A percentile compares a stretch with the other conserved stretches of the same genome.
phyloP scores from a whole-genome alignment of 2,797 vertebrate species.

The Botia kubotai region DNA sequence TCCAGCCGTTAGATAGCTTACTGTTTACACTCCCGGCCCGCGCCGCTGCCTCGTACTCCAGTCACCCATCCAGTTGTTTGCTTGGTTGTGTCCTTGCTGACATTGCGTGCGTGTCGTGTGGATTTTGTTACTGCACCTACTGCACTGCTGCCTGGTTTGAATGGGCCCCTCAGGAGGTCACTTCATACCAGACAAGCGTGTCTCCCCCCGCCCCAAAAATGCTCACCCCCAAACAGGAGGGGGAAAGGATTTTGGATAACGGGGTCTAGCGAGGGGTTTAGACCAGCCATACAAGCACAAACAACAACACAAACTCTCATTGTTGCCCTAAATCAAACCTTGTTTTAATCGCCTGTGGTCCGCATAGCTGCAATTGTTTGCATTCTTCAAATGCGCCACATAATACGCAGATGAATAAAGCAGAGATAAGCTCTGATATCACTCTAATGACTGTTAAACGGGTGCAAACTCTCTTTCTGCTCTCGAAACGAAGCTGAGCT shows the following conservation, averaged over 20 bases:
- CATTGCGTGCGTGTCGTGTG: slow-evolving; percentile 36
- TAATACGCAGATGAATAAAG: slow-evolving; percentile 39
- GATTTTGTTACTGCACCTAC: slow-evolving; percentile 59
- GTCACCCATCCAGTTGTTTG: slow-evolving; percentile 64
- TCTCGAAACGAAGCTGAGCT: neutral
- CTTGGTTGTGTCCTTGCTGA: slow-evolving; percentile 58
- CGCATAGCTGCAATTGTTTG: slow-evolving; percentile 63
- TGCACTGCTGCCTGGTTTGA: slow-evolving; percentile 55
- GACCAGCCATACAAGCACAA: slow-evolving; percentile 29
- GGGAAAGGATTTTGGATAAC: slow-evolving; percentile 28
- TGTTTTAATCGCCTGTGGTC: slow-evolving; percentile 37
- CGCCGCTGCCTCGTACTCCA: slow-evolving; percentile 55
- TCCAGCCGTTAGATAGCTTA: slow-evolving; percentile 50
- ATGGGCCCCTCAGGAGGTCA: slow-evolving; percentile 56
- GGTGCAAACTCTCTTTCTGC: neutral
- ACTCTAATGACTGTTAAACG: neutral
- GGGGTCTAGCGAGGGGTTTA: slow-evolving; percentile 39
- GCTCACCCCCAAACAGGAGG: slow-evolving; percentile 7
- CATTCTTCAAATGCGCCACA: slow-evolving; percentile 42
- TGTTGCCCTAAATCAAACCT: slow-evolving; percentile 50
- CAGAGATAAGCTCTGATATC: slow-evolving; percentile 31
- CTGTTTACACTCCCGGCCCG: slow-evolving; percentile 68
- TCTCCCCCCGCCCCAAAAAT: slow-evolving; percentile 44
- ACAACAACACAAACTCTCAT: slow-evolving; percentile 53
- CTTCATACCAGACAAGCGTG: slow-evolving; percentile 62